Conservation (phyloP, 2,113 vertebrate genomes). For the Harpagus bidentatus region DNA sequence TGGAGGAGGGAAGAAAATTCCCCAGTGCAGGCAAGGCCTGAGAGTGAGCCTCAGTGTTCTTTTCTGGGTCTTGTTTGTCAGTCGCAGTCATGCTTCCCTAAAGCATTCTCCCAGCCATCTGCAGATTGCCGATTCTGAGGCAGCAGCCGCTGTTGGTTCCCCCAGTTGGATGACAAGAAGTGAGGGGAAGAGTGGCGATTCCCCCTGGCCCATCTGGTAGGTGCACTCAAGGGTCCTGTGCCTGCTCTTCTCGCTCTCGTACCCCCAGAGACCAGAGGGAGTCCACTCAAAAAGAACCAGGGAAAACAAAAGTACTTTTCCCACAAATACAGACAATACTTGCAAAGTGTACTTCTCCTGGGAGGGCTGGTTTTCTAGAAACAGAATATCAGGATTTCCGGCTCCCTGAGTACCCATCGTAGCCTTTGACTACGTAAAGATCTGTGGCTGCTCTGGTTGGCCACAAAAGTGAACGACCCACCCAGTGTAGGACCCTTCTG, state of each 20-base stretch:
- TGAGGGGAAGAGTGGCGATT: not conserved
- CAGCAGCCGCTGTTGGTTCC: not conserved
- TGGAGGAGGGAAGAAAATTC: conserved; percentile 43
- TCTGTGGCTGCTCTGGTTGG: not conserved
- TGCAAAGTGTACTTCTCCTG: not conserved
- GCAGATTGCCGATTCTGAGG: not conserved
- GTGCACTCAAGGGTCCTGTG: not conserved
- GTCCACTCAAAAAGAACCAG: not conserved
- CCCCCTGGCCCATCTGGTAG: not conserved
- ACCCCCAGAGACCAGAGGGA: not conserved
- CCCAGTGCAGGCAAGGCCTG: not conserved
- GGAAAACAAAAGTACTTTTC: not conserved
- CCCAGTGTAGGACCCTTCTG: not conserved
- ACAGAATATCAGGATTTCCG: not conserved
- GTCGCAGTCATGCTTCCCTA: not conserved
- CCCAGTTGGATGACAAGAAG: not conserved
- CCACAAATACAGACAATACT: not conserved
- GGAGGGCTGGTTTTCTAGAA: not conserved
- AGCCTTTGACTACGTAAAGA: not conserved
- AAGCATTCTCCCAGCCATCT: conserved; percentile 27
- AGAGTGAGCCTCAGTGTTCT: conserved; percentile 14
- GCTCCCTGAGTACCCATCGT: not conserved
- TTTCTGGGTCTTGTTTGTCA: conserved; percentile 37
- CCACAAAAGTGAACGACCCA: not conserved
- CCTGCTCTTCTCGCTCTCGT: not conserved